Percentiles rank a stretch among this genome's conserved stretches.
These are phyloP conservation scores for Cheilosia pagana DNA, from an alignment of 2,888 invertebrate species.

Conservation along the genomic window DNA sequence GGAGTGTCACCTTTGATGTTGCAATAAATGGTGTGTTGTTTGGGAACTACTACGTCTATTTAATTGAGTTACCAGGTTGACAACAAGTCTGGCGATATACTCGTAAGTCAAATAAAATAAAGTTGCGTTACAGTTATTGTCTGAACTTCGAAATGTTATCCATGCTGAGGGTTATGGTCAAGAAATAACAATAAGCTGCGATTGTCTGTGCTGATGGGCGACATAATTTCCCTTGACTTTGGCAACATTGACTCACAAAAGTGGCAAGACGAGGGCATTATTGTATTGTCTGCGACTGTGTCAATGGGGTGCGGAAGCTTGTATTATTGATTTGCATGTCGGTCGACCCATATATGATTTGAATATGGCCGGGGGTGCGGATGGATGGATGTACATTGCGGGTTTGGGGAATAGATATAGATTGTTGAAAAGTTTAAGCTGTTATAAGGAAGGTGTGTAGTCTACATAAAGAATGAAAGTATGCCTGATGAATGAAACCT, in stretches of 20 bases:
- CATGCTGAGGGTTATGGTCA: constrained; percentile 6
- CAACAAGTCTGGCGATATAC: constrained; percentile 8
- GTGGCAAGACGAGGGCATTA: neutral
- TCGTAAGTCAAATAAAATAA: constrained; percentile 27
- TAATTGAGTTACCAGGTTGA: constrained; percentile 69
- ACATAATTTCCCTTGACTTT: constrained; percentile 60
- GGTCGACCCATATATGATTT: neutral
- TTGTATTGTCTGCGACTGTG: constrained; percentile 14
- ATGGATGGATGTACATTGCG: neutral
- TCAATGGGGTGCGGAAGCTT: constrained; percentile 6
- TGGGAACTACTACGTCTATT: constrained; percentile 14
- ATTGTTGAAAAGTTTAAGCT: no score
- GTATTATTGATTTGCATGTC: constrained; percentile 17
- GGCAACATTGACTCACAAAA: constrained; percentile 51
- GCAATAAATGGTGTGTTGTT: neutral
- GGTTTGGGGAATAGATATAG: neutral
- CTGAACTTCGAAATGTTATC: constrained; percentile 33
- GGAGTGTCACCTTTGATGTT: constrained; percentile 62
- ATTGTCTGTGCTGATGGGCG: neutral
- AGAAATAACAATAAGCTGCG: constrained; percentile 41
- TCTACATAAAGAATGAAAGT: no score
- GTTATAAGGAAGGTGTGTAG: no score
- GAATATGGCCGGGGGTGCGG: neutral
- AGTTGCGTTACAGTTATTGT: constrained; percentile 10
- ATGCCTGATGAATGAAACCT: no score